Conservation (phyloP, 2,888 invertebrate genomes). For the Microctonus hyperodae region DNA sequence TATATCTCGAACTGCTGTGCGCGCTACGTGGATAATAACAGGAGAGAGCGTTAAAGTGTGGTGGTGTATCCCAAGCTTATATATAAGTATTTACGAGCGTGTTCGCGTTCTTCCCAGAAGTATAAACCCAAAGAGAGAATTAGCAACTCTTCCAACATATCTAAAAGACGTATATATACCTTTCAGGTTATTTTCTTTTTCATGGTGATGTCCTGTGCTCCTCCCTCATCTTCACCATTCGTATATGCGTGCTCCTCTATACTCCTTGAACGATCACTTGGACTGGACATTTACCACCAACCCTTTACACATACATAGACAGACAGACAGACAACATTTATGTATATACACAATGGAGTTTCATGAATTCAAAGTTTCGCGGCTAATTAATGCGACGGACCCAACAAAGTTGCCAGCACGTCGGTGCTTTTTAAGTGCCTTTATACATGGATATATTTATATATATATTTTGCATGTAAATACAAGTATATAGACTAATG, state of each 20-base stretch:
- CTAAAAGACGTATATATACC: slow-evolving; percentile 3
- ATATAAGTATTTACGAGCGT: slow-evolving; percentile 61
- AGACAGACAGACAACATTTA: too few relatives aligned
- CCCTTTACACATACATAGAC: not conserved
- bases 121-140: slow-evolving; percentile 53
- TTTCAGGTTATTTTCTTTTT: slow-evolving; percentile 24
- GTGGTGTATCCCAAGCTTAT: slow-evolving; percentile 51
- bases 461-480: too few relatives aligned
- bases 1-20: slow-evolving; percentile 19
- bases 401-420: slow-evolving; percentile 46
- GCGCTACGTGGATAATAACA: slow-evolving; percentile 58
- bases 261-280: slow-evolving; percentile 1
- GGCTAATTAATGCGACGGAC: slow-evolving; percentile 54
- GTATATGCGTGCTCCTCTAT: not conserved
- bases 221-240: slow-evolving; percentile 24
- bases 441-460: not conserved
- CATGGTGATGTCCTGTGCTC: slow-evolving; percentile 14
- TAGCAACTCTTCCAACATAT: slow-evolving; percentile 6
- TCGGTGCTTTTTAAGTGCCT: slow-evolving; percentile 34
- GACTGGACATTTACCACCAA: slow-evolving; percentile 25
- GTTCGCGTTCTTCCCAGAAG: slow-evolving; percentile 63
- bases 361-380: slow-evolving; percentile 38
- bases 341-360: slow-evolving; percentile 30
- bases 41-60: slow-evolving; percentile 38
- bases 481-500: too few relatives aligned